phyloP scores from a whole-genome alignment of 2,113 vertebrate genomes.

The Poicephalus meyeri region DNA sequence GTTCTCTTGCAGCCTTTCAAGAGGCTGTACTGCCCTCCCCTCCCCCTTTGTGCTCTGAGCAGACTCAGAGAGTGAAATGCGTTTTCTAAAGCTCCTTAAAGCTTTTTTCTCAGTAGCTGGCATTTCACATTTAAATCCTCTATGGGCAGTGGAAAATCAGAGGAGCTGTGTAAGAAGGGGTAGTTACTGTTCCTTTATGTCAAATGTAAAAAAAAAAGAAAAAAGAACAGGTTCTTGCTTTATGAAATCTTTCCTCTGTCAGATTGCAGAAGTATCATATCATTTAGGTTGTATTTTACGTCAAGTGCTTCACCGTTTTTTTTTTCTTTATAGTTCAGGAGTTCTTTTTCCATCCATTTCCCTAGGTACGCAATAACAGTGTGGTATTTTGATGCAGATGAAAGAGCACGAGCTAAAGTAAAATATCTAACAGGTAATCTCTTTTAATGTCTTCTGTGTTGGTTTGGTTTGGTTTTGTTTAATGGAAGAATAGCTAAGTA shows the following conservation, averaged over 20 bases:
- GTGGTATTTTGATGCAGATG: constrained; percentile 98
- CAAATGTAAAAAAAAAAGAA: background rate
- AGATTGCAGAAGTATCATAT: background rate
- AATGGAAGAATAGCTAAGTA: background rate
- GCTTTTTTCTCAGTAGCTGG: background rate
- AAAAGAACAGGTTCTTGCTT: background rate
- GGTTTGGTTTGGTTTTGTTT: background rate
- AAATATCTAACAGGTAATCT: constrained; percentile 93
- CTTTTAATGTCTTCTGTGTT: background rate
- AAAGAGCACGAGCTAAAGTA: constrained; percentile 95
- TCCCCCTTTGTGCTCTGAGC: background rate
- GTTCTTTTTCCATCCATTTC: constrained; percentile 17
- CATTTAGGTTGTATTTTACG: background rate
- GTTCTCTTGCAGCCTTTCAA: background rate
- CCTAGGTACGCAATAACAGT: constrained; percentile 98
- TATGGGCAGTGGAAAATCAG: background rate
- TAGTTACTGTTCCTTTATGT: background rate
- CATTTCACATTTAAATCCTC: background rate
- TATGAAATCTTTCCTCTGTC: background rate
- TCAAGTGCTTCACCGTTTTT: background rate
- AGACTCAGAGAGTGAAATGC: background rate
- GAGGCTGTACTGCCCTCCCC: accelerated
- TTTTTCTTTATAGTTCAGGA: background rate
- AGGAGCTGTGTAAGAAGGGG: background rate
- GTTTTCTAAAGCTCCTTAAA: constrained; percentile 25